Evolutionary conservation across 1,140 invertebrate species (phyloP), one percentile per base, ranked within the genome.

Genomic region (Euura lappo): DNA sequence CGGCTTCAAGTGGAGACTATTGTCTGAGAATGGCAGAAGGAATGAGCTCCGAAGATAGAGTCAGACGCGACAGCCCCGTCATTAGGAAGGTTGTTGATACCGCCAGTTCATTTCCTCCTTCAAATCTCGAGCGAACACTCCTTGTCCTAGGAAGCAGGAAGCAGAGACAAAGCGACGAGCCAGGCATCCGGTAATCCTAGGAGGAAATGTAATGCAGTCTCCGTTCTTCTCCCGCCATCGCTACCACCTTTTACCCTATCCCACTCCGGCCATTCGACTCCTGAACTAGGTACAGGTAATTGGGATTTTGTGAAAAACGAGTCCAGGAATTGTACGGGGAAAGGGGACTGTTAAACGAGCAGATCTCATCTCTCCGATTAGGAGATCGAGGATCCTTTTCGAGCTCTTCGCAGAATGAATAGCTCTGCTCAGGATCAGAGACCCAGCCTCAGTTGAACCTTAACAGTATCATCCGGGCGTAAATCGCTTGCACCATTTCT

Each of bases 81-180:
- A 81, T 81, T 81, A 81, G 79, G 79, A 81, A 81, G 79, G 79
- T 81, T 81, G 79, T 81, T 81, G 80, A 81, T 81, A 78, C 78
- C 80, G 77, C 78, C 79, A 81, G 80, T 81, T 81, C 80, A 81
- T 81, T 81, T 81, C 80, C 80, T 81, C 80, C 80, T 81, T 81
- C 77, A 79, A 79, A 81, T 81, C 78, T 79, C 76, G 75, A 79
- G 74, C 77, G 78, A 81, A 78, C 79, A 79, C 80, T 76, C 77
- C 70, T 71, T 6, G 51, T 60, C 51, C 51, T 81, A 79, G 79
- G 74, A 81, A 81, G 77, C 75, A 79, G 77, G 80, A 79, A 75
- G 80, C 78, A 75, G 77, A 80, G 81, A 82, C 81, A 82, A 82
- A 82, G 80, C 79, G 79, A 81, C 77, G 71, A 80, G 77, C 78